Conservation (phyloP, 2,888 invertebrate species). For the Nemurella pictetii region DNA sequence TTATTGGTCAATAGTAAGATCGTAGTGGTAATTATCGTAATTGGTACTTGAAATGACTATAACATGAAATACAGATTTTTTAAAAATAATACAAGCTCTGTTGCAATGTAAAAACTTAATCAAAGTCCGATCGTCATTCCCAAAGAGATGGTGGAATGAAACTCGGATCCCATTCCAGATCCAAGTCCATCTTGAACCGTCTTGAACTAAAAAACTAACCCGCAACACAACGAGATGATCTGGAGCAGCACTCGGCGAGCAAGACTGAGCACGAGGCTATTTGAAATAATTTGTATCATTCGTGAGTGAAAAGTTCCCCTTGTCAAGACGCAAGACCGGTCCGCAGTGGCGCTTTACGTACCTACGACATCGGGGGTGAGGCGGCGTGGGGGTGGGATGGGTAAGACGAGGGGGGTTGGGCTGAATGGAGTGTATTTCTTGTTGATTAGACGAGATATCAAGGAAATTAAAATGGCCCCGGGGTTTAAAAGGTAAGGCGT, state of each 20-base stretch:
- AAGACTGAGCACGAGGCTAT: not conserved
- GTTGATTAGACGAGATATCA: constrained; percentile 47
- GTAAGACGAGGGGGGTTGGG: not conserved
- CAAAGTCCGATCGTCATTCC: too few species aligned
- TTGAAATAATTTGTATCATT: not conserved
- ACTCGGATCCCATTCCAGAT: too few species aligned
- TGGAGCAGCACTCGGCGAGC: not conserved
- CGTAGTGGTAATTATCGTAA: too few species aligned
- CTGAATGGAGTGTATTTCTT: not conserved
- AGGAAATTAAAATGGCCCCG: constrained; percentile 55
- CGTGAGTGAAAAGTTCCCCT: not conserved
- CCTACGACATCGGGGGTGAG: not conserved
- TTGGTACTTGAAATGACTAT: too few species aligned
- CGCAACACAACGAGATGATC: not conserved
- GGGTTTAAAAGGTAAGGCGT: constrained; percentile 41
- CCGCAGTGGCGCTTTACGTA: not conserved
- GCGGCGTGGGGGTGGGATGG: not conserved
- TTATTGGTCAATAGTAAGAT: too few species aligned
- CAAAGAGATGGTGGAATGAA: too few species aligned
- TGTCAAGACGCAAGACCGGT: not conserved
- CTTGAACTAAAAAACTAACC: too few species aligned
- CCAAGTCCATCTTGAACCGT: too few species aligned
- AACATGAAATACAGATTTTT: too few species aligned
- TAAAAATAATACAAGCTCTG: too few species aligned
- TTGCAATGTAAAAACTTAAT: too few species aligned